phyloP scores from a whole-genome alignment of 2,797 vertebrate genomes.

The Pangasius djambal region DNA sequence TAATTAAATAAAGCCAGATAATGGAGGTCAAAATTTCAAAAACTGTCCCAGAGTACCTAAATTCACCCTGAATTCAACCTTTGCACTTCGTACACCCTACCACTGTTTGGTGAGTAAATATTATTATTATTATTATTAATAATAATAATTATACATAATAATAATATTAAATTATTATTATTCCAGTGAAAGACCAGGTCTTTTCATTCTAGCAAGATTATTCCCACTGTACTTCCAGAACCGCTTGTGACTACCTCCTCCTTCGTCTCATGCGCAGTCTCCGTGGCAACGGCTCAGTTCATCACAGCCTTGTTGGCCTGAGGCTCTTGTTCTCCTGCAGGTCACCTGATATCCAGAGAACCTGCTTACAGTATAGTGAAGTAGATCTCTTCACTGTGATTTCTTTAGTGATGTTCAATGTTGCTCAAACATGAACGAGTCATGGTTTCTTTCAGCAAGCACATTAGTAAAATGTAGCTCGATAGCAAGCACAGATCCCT shows the following conservation, averaged over 20 bases:
- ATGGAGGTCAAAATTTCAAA: background rate
- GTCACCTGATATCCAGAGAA: slow-evolving; percentile 36
- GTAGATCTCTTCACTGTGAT: slow-evolving; percentile 7
- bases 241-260: background rate
- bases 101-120: background rate
- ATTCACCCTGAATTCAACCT: background rate
- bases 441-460: background rate
- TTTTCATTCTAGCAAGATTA: background rate
- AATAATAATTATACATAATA: background rate
- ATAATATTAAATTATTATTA: background rate
- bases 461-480: background rate
- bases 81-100: background rate
- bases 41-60: background rate
- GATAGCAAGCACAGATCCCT: background rate
- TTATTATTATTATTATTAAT: background rate
- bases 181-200: background rate
- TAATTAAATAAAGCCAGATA: background rate
- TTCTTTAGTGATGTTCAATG: background rate
- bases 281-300: slow-evolving; percentile 48
- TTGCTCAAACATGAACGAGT: background rate
- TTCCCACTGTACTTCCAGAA: background rate
- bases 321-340: slow-evolving; percentile 36
- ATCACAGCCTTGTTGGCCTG: slow-evolving; percentile 12
- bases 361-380: background rate
- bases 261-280: slow-evolving; percentile 13